These are phyloP conservation scores for Sarcophaga rosellei DNA, from an alignment of 2,888 invertebrate species.

Conservation along the genomic window DNA sequence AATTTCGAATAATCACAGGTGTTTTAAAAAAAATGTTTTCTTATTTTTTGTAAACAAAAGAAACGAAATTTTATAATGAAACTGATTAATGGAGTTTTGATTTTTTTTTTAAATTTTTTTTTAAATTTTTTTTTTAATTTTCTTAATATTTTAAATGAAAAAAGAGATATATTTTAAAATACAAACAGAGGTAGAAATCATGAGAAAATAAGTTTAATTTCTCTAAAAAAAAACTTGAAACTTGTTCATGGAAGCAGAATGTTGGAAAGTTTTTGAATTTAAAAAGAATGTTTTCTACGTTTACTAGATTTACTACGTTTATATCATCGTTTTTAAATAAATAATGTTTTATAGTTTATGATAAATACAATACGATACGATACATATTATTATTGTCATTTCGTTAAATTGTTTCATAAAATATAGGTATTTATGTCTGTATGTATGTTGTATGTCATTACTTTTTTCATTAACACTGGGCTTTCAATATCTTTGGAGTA, in stretches of 20 bases:
- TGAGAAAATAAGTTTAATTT: background rate
- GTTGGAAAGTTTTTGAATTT: background rate
- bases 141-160: background rate
- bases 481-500: slow-evolving; percentile 52
- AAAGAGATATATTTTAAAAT: background rate
- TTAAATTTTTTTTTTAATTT: background rate
- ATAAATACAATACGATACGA: background rate
- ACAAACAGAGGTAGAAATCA: background rate
- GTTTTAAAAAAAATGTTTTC: background rate
- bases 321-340: background rate
- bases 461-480: slow-evolving; percentile 41
- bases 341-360: background rate
- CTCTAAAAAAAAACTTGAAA: background rate
- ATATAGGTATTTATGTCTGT: slow-evolving; percentile 28
- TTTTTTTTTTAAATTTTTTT: background rate
- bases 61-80: slow-evolving; percentile 4
- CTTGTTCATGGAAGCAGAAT: background rate
- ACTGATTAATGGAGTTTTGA: background rate
- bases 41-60: background rate
- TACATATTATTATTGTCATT: slow-evolving; percentile 48
- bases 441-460: background rate
- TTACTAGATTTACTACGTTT: background rate
- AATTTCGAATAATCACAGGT: slow-evolving; percentile 63
- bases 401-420: slow-evolving; percentile 23
- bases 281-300: background rate